These are phyloP conservation scores for Dolichomitus sp. DNA, from an alignment of 2,888 invertebrate genomes.

Conservation along the genomic window DNA sequence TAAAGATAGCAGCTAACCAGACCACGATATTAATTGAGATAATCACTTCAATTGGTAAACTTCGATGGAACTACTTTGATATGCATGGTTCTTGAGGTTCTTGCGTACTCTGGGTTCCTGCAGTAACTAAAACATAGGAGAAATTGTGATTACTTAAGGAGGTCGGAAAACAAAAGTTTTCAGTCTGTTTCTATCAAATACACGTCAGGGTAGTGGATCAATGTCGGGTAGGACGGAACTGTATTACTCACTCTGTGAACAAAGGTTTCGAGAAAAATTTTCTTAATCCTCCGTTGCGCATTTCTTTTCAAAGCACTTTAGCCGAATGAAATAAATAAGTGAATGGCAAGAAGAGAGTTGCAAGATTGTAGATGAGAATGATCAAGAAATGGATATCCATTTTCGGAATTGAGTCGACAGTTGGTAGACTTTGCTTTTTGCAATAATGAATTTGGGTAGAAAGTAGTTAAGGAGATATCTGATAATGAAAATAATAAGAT, in stretches of 20 bases:
- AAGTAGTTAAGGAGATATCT: neutral
- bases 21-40: neutral
- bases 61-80: neutral
- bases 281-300: neutral
- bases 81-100: neutral
- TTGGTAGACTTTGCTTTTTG: constrained; percentile 9
- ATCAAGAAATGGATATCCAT: constrained; percentile 55
- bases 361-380: constrained; percentile 17
- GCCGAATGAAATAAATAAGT: constrained; percentile 24
- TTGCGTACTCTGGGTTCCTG: neutral
- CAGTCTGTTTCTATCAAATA: neutral
- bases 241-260: neutral
- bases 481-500: neutral
- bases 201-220: neutral
- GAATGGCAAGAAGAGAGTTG: neutral
- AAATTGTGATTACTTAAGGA: neutral
- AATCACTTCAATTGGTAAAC: neutral
- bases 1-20: no score
- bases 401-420: constrained; percentile 46
- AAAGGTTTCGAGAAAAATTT: constrained; percentile 9
- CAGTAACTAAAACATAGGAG: neutral
- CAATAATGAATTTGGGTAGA: constrained; percentile 23
- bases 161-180: neutral
- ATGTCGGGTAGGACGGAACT: neutral
- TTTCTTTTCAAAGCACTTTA: constrained; percentile 42